phyloP scores from a whole-genome alignment of 23 tunicate genomes.

The Ascidia mentula region DNA sequence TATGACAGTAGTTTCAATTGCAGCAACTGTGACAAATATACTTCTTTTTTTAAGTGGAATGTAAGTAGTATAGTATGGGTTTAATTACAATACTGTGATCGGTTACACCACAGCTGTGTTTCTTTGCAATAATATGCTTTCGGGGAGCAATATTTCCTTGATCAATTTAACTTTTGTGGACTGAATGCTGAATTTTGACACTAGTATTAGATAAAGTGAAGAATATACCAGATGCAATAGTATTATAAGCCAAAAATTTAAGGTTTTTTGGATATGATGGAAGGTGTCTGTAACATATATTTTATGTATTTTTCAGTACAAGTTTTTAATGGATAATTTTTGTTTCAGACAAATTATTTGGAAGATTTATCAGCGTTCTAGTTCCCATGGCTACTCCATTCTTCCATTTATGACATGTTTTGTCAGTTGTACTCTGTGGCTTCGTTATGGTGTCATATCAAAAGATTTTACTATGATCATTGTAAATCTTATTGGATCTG shows the following conservation, averaged over 20 bases:
- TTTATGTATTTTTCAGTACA: too few relatives aligned
- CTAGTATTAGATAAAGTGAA: too few relatives aligned
- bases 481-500: neutral
- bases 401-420: constrained; percentile 7
- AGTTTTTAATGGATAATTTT: too few relatives aligned
- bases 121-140: too few relatives aligned
- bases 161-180: too few relatives aligned
- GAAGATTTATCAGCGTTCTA: neutral
- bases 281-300: too few relatives aligned
- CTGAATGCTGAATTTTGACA: too few relatives aligned
- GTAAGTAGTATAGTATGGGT: neutral
- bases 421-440: constrained; percentile 16
- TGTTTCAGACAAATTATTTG: constrained; percentile 13
- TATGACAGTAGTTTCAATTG: neutral
- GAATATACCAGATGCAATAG: too few relatives aligned
- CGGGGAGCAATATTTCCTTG: too few relatives aligned
- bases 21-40: constrained; percentile 6
- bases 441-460: constrained; percentile 1
- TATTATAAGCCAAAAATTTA: too few relatives aligned
- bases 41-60: constrained; percentile 17
- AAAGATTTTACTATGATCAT: constrained; percentile 6
- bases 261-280: too few relatives aligned
- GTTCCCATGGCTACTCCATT: constrained; percentile 13
- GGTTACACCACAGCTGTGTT: neutral
- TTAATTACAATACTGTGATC: too few relatives aligned